Evolutionary conservation across 30 jellyfish, hydroid and myxozoan species (phyloP).

Genomic region (Catostylus mosaicus): DNA sequence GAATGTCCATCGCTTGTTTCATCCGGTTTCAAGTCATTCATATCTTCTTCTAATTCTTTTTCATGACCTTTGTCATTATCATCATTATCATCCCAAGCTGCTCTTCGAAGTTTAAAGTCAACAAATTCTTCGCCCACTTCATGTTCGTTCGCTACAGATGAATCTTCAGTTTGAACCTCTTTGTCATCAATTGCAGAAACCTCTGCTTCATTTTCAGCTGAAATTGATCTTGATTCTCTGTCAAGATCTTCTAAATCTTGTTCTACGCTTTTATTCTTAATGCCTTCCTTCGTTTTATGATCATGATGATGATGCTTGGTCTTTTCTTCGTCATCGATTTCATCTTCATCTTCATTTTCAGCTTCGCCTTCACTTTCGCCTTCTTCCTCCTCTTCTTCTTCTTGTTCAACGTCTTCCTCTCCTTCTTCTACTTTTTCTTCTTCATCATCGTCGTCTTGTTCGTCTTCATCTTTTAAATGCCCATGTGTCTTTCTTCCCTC

Average conservation of each 20-base stretch:
- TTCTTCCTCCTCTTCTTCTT: conserved; percentile 5
- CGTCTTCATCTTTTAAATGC: not conserved
- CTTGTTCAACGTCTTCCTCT: conserved; percentile 4
- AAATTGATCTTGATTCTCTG: not conserved
- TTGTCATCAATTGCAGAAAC: not conserved
- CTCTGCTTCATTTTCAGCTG: not conserved
- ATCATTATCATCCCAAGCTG: conserved; percentile 34
- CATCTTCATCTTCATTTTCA: conserved; percentile 21
- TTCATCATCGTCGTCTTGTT: conserved; percentile 6
- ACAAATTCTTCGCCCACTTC: not conserved
- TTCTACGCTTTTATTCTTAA: not conserved
- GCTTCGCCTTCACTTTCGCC: not conserved
- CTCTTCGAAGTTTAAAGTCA: not conserved
- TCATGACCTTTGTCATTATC: conserved; percentile 1
- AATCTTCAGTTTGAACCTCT: not conserved
- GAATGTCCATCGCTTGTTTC: not conserved
- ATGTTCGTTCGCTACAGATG: not conserved
- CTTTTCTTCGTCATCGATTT: not conserved
- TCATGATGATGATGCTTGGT: not conserved
- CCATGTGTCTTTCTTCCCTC: not conserved
- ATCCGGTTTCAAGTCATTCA: not conserved
- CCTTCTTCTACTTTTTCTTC: conserved; percentile 10
- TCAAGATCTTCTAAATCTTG: not conserved
- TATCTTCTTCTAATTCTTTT: conserved; percentile 2
- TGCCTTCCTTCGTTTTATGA: not conserved